Evolutionary conservation across 2,888 invertebrate species (phyloP).

Genomic region (Callinectes sapidus): DNA sequence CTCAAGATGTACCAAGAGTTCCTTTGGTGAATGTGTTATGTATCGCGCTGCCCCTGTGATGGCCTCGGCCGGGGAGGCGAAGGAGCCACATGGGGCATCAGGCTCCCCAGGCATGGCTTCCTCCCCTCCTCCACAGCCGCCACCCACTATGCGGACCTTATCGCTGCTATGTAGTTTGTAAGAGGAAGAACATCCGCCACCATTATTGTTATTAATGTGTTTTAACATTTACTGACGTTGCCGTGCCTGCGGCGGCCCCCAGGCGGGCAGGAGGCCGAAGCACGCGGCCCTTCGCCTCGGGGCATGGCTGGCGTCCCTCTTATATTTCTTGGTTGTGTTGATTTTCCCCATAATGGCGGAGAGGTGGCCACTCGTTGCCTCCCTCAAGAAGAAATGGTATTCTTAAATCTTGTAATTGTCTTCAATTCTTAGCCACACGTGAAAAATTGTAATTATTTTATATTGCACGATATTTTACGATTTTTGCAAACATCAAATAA

Average conservation of each 20-base stretch:
- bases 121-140: background rate
- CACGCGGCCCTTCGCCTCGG: background rate
- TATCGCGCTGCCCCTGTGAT: background rate
- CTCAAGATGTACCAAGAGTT: slow-evolving; percentile 47
- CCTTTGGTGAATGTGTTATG: slow-evolving; percentile 39
- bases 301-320: slow-evolving; percentile 2
- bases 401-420: slow-evolving; percentile 12
- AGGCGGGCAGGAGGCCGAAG: background rate
- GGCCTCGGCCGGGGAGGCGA: slow-evolving; percentile 2
- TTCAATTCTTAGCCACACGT: slow-evolving; percentile 46
- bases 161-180: slow-evolving; percentile 29
- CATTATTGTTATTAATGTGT: slow-evolving; percentile 24
- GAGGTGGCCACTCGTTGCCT: background rate
- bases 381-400: slow-evolving; percentile 20
- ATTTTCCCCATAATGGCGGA: background rate
- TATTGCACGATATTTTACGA: slow-evolving; percentile 57
- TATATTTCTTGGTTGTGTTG: slow-evolving; percentile 36
- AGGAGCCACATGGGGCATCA: background rate
- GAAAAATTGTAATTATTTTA: slow-evolving; percentile 53
- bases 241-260: slow-evolving; percentile 22
- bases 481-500: slow-evolving; percentile 56
- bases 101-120: background rate
- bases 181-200: slow-evolving; percentile 23
- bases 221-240: slow-evolving; percentile 16
- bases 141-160: slow-evolving; percentile 2